Evolutionary conservation across 2,797 vertebrate species (phyloP), one percentile per base, ranked within the genome.

Genomic region (Coregonus suidteri): DNA sequence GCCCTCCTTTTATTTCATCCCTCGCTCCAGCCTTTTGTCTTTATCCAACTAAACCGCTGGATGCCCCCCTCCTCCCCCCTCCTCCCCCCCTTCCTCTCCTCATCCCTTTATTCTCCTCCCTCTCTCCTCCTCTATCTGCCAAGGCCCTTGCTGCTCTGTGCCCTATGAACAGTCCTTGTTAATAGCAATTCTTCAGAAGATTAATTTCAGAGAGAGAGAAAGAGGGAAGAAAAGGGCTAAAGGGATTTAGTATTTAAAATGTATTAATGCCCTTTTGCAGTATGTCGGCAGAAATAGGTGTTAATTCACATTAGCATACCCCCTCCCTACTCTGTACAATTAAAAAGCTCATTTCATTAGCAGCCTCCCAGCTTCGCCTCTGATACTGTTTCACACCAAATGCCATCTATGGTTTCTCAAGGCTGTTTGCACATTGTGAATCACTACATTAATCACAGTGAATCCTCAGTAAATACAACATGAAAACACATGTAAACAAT

Each of bases 241-340:
- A 89, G 86, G 88, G 87, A 91, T 89, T 93, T 91, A 90, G 80
- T 90, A 84, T 88, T 89, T 87, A 83, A 83, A 88, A 90, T 77
- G 71, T 84, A 86, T 91, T 93, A 93, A 92, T 92, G 90, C 86
- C 81, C 79, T 91, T 92, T 90, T 83, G 83, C 80, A 31, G 79
- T 74, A 79, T 78, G 84, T 86, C 87, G 84, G 90, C 86, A 83
- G 85, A 84, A 88, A 86, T 79, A 83, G 87, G 90, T 92, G 90
- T 90, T 90, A 92, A 91, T 86, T 90, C 83, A 87, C 82, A 93
- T 94, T 93, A 92, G 89, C 91, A 92, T 91, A 90, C 47, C n/a
- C 35, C 47, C 37, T 75, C 69, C 9, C n/a, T 52, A 35, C 77
- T 78, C 79, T 71, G 71, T 77, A 75, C 69, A 72, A 77, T 84